These are phyloP conservation scores for Caloenas nicobarica DNA, from an alignment of 2,113 vertebrate genomes.

Conservation along the genomic window DNA sequence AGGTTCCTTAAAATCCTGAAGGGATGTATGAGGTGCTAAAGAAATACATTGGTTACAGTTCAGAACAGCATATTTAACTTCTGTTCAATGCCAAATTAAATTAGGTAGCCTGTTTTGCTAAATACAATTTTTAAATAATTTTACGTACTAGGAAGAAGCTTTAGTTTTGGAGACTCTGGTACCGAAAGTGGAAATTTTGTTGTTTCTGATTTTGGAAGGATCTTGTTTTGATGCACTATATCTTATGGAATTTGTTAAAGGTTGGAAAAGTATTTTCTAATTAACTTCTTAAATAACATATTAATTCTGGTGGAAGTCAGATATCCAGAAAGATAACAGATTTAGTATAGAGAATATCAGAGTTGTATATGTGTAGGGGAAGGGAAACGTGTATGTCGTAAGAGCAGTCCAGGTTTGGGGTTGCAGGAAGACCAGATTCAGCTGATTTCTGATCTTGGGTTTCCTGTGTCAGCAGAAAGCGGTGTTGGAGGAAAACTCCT, in stretches of 20 bases:
- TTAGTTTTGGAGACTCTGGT: not conserved
- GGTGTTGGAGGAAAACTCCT: not conserved
- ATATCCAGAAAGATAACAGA: not conserved
- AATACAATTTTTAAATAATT: not conserved
- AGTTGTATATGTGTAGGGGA: not conserved
- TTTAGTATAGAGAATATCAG: not conserved
- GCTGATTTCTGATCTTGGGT: not conserved
- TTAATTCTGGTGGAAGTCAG: not conserved
- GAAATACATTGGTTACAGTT: not conserved
- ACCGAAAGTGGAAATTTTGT: not conserved
- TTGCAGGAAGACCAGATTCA: not conserved
- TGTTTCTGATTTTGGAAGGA: not conserved
- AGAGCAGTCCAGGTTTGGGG: not conserved
- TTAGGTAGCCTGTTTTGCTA: not conserved
- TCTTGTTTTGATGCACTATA: not conserved
- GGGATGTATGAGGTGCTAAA: not conserved
- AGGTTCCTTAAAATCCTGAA: not conserved
- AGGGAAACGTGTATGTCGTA: not conserved
- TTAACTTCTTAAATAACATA: not conserved
- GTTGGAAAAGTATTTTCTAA: not conserved
- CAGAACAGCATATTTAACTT: not conserved
- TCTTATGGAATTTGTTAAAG: not conserved
- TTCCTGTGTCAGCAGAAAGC: not conserved
- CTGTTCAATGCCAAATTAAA: not conserved
- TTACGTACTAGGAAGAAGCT: not conserved